phyloP scores from a whole-genome alignment of 2,888 invertebrate species.

The Sisyra nigra region DNA sequence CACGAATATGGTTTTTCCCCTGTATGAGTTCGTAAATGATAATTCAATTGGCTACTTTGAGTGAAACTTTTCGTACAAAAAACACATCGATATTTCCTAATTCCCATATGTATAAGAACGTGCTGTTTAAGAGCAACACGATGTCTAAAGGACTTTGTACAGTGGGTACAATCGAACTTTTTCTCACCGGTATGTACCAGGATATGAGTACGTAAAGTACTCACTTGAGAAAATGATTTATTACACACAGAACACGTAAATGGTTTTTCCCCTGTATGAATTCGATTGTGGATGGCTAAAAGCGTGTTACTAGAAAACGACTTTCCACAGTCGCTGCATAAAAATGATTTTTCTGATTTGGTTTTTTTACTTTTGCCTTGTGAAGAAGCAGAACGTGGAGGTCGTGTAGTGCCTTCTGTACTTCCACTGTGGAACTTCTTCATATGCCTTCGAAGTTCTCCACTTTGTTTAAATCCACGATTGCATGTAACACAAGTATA shows the following conservation, averaged over 20 bases:
- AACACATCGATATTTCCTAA: conserved; percentile 4
- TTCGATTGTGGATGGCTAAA: conserved; percentile 5
- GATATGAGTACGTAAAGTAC: conserved; percentile 6
- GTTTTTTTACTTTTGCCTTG: conserved; percentile 1
- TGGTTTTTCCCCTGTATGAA: conserved; percentile 8
- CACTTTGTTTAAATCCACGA: conserved; percentile 9
- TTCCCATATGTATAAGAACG: conserved; percentile 5
- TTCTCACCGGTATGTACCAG: conserved; percentile 6
- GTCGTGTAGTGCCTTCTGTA: not conserved
- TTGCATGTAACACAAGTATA: conserved; percentile 10
- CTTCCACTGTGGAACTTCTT: conserved; percentile 4
- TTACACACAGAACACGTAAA: conserved; percentile 4
- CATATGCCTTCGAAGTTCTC: conserved; percentile 4
- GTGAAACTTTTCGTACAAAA: conserved; percentile 6
- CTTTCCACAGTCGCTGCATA: conserved; percentile 6
- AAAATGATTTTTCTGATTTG: conserved; percentile 1
- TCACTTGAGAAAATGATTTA: conserved; percentile 7
- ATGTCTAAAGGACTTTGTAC: conserved; percentile 6
- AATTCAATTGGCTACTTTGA: conserved; percentile 7
- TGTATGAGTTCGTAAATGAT: conserved; percentile 8
- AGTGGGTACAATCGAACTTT: conserved; percentile 5
- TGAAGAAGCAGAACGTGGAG: no score
- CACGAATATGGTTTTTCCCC: conserved; percentile 8
- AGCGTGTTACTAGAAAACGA: conserved; percentile 4
- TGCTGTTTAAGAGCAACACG: conserved; percentile 8